phyloP scores from a whole-genome alignment of 2,113 vertebrate species.

The Dissostichus mawsoni region DNA sequence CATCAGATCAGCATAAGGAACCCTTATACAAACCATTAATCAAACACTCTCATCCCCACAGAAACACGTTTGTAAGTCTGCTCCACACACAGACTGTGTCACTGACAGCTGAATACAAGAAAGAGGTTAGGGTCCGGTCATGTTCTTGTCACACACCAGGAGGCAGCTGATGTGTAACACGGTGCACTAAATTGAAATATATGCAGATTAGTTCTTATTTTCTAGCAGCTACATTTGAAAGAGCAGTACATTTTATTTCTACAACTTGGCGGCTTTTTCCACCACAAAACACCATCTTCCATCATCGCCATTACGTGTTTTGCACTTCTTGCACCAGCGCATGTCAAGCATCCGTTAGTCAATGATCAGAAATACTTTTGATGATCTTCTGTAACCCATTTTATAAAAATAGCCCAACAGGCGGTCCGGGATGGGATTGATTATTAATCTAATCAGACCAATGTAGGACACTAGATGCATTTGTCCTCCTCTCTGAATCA shows the following conservation, averaged over 20 bases:
- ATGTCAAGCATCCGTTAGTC: slow-evolving; percentile 36
- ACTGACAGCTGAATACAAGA: slow-evolving; percentile 60
- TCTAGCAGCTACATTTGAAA: slow-evolving; percentile 19
- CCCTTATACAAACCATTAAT: slow-evolving; percentile 53
- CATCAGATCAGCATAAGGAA: slow-evolving; percentile 38
- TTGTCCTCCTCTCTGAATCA: slow-evolving; percentile 73
- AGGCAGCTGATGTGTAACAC: slow-evolving; percentile 72
- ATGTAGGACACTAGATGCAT: slow-evolving; percentile 76
- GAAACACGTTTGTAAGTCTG: slow-evolving; percentile 37
- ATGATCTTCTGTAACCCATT: slow-evolving; percentile 77
- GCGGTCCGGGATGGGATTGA: slow-evolving; percentile 72
- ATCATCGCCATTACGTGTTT: slow-evolving; percentile 1
- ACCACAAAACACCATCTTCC: not conserved
- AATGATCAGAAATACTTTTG: slow-evolving; percentile 68
- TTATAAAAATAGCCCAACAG: slow-evolving; percentile 80
- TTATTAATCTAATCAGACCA: slow-evolving; percentile 84
- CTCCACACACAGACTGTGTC: slow-evolving; percentile 54
- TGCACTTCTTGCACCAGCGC: not conserved
- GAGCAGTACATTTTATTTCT: slow-evolving; percentile 29
- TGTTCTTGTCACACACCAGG: slow-evolving; percentile 71
- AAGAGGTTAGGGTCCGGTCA: slow-evolving; percentile 57
- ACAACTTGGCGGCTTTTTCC: not conserved
- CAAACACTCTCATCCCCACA: slow-evolving; percentile 30
- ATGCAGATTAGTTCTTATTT: slow-evolving; percentile 70
- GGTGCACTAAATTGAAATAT: slow-evolving; percentile 64